Conservation (phyloP, 2,888 invertebrate genomes). For the Philopedon plagiatum region DNA sequence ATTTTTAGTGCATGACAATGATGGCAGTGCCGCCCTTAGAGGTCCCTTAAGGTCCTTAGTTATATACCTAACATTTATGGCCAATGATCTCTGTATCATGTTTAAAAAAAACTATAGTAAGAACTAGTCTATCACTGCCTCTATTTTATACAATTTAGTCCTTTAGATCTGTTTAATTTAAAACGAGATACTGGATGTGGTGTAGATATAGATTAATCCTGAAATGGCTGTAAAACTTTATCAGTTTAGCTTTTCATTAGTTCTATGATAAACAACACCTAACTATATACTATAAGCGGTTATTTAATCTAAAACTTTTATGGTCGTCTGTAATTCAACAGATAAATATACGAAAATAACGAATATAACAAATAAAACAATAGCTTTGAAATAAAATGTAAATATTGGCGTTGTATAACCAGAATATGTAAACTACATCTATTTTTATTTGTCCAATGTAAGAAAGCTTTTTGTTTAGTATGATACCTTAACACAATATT, state of each 20-base stretch:
- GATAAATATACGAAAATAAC: conserved; percentile 9
- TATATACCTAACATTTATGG: too few species aligned
- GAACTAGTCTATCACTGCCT: too few species aligned
- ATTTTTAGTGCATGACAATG: too few species aligned
- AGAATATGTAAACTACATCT: not conserved
- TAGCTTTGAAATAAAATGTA: conserved; percentile 9
- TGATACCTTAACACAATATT: too few species aligned
- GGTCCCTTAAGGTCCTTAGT: too few species aligned
- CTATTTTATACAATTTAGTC: too few species aligned
- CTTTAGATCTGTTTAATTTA: too few species aligned
- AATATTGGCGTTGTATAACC: conserved; percentile 7
- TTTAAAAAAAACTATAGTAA: too few species aligned
- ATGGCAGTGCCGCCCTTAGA: too few species aligned
- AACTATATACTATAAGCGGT: not conserved
- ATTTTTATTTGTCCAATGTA: conserved; percentile 6
- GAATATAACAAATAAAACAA: conserved; percentile 18
- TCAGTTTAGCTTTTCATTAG: not conserved
- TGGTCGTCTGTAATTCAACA: not conserved
- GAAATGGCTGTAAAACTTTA: not conserved
- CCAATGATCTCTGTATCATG: too few species aligned
- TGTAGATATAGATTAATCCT: too few species aligned
- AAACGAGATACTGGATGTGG: too few species aligned
- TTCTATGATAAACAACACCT: not conserved
- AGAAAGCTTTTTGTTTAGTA: not conserved
- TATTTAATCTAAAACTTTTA: conserved; percentile 2